phyloP scores from a whole-genome alignment of 1,140 invertebrate genomes.

The Drosophila gunungcola region DNA sequence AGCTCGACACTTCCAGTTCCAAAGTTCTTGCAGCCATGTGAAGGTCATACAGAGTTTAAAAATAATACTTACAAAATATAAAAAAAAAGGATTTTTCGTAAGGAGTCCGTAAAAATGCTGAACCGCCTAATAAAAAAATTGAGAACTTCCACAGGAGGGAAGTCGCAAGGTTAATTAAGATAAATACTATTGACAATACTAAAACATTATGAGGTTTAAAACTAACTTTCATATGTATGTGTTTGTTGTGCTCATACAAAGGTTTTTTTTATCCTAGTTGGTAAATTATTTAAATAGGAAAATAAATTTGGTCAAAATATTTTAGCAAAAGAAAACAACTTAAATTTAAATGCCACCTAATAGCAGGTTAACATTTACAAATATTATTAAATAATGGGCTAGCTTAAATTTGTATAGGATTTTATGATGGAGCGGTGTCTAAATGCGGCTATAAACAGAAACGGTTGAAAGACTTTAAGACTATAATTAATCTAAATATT shows the following conservation, averaged over 20 bases:
- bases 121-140: conserved; percentile 46
- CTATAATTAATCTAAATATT: neutral
- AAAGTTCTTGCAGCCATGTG: conserved; percentile 38
- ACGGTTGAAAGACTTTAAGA: neutral
- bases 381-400: neutral
- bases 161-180: conserved; percentile 5
- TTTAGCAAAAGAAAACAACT: neutral
- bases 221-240: too few species aligned
- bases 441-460: neutral
- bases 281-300: neutral
- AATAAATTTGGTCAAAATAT: neutral
- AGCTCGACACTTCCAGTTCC: conserved; percentile 29
- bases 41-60: conserved; percentile 21
- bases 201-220: neutral
- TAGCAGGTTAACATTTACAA: too few species aligned
- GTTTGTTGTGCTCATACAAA: too few species aligned
- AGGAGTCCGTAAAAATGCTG: conserved; percentile 42
- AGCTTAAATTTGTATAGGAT: neutral
- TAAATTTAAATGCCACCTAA: neutral
- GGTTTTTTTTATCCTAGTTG: too few species aligned
- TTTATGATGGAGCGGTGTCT: neutral
- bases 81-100: neutral
- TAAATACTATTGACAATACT: neutral
- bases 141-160: conserved; percentile 17
- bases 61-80: conserved; percentile 1